Conservation (phyloP, 1,140 invertebrate genomes). For the Zophobas atratus region DNA sequence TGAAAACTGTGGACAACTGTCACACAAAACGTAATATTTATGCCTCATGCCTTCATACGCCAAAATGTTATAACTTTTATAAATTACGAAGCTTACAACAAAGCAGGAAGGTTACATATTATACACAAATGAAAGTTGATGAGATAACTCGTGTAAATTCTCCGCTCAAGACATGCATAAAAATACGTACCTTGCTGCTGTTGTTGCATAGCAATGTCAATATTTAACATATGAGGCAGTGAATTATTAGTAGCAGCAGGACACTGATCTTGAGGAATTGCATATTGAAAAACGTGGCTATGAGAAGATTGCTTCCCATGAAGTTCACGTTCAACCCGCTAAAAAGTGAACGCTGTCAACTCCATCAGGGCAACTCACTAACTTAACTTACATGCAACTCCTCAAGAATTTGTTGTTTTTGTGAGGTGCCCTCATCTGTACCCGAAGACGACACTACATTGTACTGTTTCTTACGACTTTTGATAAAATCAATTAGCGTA, state of each 20-base stretch:
- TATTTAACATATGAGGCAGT: constrained; percentile 63
- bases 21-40: background rate
- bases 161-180: constrained; percentile 23
- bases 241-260: constrained; percentile 61
- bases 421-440: constrained; percentile 78
- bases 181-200: constrained; percentile 61
- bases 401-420: constrained; percentile 85
- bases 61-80: constrained; percentile 20
- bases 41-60: background rate
- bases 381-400: constrained; percentile 76
- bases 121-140: constrained; percentile 8
- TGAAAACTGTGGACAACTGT: background rate
- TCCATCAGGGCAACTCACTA: background rate
- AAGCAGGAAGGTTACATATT: constrained; percentile 43
- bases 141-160: constrained; percentile 7
- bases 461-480: constrained; percentile 63
- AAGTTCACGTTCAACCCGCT: constrained; percentile 83
- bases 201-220: constrained; percentile 64
- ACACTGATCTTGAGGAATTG: constrained; percentile 62
- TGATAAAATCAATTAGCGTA: constrained; percentile 66
- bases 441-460: constrained; percentile 60
- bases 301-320: constrained; percentile 74
- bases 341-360: constrained; percentile 50
- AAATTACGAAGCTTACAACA: constrained; percentile 34
- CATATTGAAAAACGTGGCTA: constrained; percentile 66